phyloP scores from a whole-genome alignment of 2,113 vertebrate genomes.

The Aspidoscelis tigris region DNA sequence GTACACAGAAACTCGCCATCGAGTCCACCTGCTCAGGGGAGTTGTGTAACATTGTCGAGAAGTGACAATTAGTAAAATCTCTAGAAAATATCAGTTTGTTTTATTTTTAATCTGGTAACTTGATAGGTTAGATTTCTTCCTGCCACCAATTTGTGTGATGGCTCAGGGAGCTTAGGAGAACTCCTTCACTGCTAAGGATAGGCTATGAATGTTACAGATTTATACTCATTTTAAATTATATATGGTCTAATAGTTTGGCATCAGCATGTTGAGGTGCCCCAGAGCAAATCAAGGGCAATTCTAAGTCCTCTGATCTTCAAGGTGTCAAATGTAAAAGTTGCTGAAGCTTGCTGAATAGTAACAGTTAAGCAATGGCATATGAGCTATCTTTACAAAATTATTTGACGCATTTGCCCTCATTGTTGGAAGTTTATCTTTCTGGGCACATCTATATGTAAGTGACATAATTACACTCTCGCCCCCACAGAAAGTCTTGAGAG shows the following conservation, averaged over 20 bases:
- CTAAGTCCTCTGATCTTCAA: constrained; percentile 33
- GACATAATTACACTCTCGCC: not conserved
- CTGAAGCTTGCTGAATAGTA: not conserved
- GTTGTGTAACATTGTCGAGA: constrained; percentile 51
- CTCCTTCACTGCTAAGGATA: constrained; percentile 41
- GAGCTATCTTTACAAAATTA: no score
- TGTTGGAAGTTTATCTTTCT: not conserved
- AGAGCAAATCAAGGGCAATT: constrained; percentile 34
- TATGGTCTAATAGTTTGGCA: constrained; percentile 12
- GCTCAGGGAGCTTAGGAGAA: constrained; percentile 42
- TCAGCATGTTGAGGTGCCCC: constrained; percentile 37
- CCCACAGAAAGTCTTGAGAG: no score
- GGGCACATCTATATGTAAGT: not conserved
- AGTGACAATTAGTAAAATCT: constrained; percentile 68
- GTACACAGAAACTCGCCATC: constrained; percentile 63
- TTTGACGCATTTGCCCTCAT: not conserved
- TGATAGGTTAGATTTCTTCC: constrained; percentile 43
- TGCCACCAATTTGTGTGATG: not conserved
- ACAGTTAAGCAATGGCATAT: not conserved
- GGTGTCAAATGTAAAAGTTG: constrained; percentile 21
- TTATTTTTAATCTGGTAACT: constrained; percentile 57
- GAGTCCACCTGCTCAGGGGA: constrained; percentile 57
- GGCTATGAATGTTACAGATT: constrained; percentile 32
- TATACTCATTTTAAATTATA: constrained; percentile 59
- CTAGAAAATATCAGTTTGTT: constrained; percentile 64